These are phyloP conservation scores for Phyllostomus hastatus DNA, from an alignment of 2,113 vertebrate species.

Conservation along the genomic window DNA sequence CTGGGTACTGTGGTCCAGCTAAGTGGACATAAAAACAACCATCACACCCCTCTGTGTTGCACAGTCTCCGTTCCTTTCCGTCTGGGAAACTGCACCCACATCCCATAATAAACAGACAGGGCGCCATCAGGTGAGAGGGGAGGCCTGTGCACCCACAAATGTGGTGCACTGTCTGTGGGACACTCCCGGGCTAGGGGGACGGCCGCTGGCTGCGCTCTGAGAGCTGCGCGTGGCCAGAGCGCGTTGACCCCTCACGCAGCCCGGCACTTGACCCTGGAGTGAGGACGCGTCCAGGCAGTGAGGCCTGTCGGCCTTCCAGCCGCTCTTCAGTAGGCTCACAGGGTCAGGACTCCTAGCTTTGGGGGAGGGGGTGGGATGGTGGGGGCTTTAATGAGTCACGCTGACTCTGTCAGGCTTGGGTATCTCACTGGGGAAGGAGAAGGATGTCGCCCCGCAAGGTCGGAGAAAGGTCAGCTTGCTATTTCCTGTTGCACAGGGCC, in stretches of 20 bases:
- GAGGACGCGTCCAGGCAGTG: neutral
- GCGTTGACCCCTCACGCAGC: too few species aligned
- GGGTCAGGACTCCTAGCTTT: slow-evolving; percentile 18
- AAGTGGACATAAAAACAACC: too few species aligned
- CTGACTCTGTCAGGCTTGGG: neutral
- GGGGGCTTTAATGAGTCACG: neutral
- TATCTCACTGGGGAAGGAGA: neutral
- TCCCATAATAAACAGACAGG: too few species aligned
- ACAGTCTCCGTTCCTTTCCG: too few species aligned
- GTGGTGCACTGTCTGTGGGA: too few species aligned
- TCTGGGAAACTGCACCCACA: too few species aligned
- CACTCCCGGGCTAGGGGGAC: neutral
- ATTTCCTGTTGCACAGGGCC: neutral
- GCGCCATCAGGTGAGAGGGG: too few species aligned
- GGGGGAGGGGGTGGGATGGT: neutral
- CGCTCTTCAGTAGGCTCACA: neutral
- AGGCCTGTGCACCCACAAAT: too few species aligned
- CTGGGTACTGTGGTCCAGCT: too few species aligned
- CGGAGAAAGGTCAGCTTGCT: neutral
- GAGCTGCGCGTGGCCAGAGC: neutral
- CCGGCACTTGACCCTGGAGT: neutral
- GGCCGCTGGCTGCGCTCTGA: accelerated
- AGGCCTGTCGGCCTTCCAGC: neutral
- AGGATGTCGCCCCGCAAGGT: neutral
- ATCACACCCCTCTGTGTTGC: too few species aligned